These are phyloP conservation scores for Andrena bicolor DNA, from an alignment of 2,888 invertebrate species.

Conservation along the genomic window DNA sequence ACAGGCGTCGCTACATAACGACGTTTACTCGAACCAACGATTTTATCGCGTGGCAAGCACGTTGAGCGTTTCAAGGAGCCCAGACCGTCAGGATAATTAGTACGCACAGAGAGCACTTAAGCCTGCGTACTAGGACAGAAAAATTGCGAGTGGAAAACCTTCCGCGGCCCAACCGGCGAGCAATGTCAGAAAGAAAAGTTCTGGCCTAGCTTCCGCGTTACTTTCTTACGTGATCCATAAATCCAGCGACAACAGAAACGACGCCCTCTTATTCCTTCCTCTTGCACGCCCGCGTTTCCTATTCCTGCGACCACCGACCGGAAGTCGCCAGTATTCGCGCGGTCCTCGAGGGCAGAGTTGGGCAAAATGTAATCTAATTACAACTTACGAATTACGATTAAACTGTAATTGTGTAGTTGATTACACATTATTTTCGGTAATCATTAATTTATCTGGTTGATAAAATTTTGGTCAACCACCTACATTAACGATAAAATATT, in stretches of 20 bases:
- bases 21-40: not conserved
- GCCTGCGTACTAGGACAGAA: not conserved
- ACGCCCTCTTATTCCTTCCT: conserved; percentile 3
- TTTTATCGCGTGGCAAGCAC: not conserved
- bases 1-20: not conserved
- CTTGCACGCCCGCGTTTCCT: not conserved
- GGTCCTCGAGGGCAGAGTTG: too few species aligned
- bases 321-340: conserved; percentile 20
- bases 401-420: too few species aligned
- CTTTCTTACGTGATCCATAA: conserved; percentile 70
- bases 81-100: conserved; percentile 4
- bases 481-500: too few species aligned
- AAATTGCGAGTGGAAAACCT: conserved; percentile 24
- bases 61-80: not conserved
- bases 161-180: conserved; percentile 39
- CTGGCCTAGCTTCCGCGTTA: conserved; percentile 66
- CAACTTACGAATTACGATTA: too few species aligned
- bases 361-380: too few species aligned
- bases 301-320: conserved; percentile 8
- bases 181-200: conserved; percentile 47
- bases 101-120: not conserved
- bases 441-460: too few species aligned
- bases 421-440: too few species aligned
- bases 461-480: too few species aligned
- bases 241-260: conserved; percentile 22